Evolutionary conservation across 2,113 vertebrate species (phyloP), one percentile per base, ranked within the genome.

Genomic region (Gallinago jamesoni): DNA sequence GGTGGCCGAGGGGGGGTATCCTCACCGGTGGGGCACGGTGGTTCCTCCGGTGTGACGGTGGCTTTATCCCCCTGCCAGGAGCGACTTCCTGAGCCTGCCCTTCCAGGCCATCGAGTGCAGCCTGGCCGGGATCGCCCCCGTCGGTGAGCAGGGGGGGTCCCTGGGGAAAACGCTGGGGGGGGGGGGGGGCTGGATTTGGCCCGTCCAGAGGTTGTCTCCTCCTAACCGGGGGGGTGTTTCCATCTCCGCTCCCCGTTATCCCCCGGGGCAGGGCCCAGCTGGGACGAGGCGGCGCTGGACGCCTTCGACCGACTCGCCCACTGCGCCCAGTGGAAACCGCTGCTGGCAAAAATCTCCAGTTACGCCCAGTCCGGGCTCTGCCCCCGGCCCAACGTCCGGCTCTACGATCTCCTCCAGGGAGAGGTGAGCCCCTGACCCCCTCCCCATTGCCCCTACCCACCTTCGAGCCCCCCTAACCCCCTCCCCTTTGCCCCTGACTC

Each of bases 31-130:
- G 5, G 6, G 0, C 2, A 4, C 5, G 31, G 56, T 22, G 8
- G 31, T 9, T n/a, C 21, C 56, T 35, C n/a, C 15, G 7, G 28
- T 2, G 1, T 39, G 27, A 63, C 3, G 3, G 5, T 2, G 43
- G 4, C 6, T 14, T 22, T 24, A 15, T 33, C 16, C 45, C 17
- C 81, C 14, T 25, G 75, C 64, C 93, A 99, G 99, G 98, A 98
- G 99, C 9, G 99, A 99, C 96, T 99, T 99, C 97, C 98, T 99
- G 64, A 99, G 99, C 90, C 98, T 99, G 76, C 99, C 99, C 11
- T 99, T 99, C 96, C 99, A 99, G 97, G 99, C 99, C 56, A 98
- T 99, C 43, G 99, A 99, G 88, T 99, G 99, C 93, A 98, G 98
- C 95, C 97, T 99, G 76, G 98, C 99, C 18, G 98, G 98, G 43